phyloP scores from a whole-genome alignment of 2,888 invertebrate species.

The Orthonychiurus folsomi region DNA sequence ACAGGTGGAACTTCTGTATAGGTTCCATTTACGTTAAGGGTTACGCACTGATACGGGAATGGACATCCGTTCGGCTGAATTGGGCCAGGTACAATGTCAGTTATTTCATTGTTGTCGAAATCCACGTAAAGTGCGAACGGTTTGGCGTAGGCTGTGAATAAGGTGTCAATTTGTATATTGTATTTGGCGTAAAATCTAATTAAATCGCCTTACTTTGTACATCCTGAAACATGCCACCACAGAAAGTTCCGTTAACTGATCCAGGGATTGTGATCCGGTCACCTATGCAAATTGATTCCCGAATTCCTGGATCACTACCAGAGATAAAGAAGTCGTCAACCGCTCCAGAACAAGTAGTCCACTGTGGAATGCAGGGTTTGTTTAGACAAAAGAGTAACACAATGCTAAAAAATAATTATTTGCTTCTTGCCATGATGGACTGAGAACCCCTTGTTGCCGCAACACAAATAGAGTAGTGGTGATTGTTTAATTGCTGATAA shows the following conservation, averaged over 20 bases:
- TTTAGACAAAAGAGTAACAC: neutral
- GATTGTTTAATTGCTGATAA: slow-evolving; percentile 13
- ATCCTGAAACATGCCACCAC: slow-evolving; percentile 10
- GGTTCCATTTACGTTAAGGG: no score
- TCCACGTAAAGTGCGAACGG: slow-evolving; percentile 11
- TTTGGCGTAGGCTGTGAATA: slow-evolving; percentile 8
- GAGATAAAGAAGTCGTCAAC: neutral
- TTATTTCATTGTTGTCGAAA: slow-evolving; percentile 11
- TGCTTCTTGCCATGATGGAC: slow-evolving; percentile 5
- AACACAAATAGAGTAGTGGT: slow-evolving; percentile 12
- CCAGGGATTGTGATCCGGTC: slow-evolving; percentile 5
- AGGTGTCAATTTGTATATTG: no score
- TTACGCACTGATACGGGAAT: no score
- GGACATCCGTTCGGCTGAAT: slow-evolving; percentile 1
- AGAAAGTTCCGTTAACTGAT: slow-evolving; percentile 10
- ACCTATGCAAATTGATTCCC: neutral
- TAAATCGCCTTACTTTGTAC: slow-evolving; percentile 3
- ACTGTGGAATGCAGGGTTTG: neutral
- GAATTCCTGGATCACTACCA: neutral
- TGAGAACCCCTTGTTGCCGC: slow-evolving; percentile 8
- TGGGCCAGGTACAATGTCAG: neutral
- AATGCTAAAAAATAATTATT: neutral
- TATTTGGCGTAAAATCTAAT: neutral
- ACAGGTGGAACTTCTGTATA: no score
- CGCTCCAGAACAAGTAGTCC: neutral